Evolutionary conservation across 2,797 vertebrate species (phyloP), one percentile per base, ranked within the genome.

Genomic region (Notolabrus celidotus): DNA sequence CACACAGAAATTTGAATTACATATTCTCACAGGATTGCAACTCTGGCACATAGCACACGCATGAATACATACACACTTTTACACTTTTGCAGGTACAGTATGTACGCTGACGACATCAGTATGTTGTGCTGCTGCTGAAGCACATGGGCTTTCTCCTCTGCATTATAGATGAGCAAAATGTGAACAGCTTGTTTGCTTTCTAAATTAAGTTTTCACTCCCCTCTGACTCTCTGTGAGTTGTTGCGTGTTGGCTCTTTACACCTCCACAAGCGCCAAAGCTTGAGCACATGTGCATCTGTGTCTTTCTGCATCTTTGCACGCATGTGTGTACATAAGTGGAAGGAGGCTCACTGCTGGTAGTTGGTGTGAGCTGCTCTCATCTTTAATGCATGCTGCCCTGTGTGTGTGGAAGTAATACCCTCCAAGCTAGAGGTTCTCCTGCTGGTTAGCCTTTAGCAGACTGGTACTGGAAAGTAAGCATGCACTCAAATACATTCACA

Each of bases 151-250:
- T 86, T 80, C 64, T 73, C 56, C 27, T 83, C 71, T 90, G 87
- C 81, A 91, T 91, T 86, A 91, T 90, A 86, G 73, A 92, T 91
- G 83, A 91, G 61, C 67, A 68, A 39, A 67, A 73, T 78, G 79
- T 67, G 84, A 86, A 77, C 76, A 77, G 84, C 69, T 70, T 90
- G 87, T 90, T 90, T 89, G 76, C 78, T 77, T 77, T 89, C 64
- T 85, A 83, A 85, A 88, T 90, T 49, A 76, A 76, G 67, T 75
- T 70, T 78, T 81, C 22, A 63, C 43, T 70, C 15, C 27, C 68
- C 27, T 47, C 12, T 74, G 10, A 67, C 41, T 51, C 52, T 14
- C 39, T 27, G 39, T 53, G 75, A 70, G 45, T 33, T 82, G 46
- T 57, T 65, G 55, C 42, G 49, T 29, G 31, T 22, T 23, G 54